Evolutionary conservation across 2,113 vertebrate genomes (phyloP).

Genomic region (Tursiops truncatus): DNA sequence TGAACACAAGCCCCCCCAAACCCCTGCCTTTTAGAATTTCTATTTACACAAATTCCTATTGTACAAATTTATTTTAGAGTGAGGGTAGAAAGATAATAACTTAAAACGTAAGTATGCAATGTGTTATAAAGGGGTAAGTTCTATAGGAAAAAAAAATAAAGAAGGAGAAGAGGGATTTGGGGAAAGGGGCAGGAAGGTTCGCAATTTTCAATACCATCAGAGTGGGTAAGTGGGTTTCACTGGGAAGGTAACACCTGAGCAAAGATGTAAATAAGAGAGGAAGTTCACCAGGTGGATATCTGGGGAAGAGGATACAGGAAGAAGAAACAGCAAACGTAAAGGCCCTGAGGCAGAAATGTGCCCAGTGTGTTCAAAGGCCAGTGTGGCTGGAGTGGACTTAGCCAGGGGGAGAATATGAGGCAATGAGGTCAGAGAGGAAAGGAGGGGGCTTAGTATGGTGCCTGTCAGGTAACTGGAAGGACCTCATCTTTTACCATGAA

Average conservation of each 20-base stretch:
- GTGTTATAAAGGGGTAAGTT: neutral
- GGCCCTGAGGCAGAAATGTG: neutral
- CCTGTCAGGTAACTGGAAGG: neutral
- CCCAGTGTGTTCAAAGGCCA: neutral
- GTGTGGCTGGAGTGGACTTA: neutral
- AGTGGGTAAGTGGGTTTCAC: neutral
- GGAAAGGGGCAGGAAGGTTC: neutral
- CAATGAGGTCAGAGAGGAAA: neutral
- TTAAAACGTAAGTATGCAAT: neutral
- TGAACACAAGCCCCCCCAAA: neutral
- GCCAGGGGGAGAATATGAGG: neutral
- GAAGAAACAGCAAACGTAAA: neutral
- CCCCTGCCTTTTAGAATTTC: neutral
- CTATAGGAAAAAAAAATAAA: neutral
- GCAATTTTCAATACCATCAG: neutral
- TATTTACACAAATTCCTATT: neutral
- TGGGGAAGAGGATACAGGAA: neutral
- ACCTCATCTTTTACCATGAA: neutral
- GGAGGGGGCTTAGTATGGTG: neutral
- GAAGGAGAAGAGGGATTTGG: neutral
- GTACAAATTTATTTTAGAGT: neutral
- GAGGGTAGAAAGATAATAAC: neutral
- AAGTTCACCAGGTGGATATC: neutral
- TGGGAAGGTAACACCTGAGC: neutral
- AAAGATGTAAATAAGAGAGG: neutral